A percentile compares a stretch with the other conserved stretches of the same genome.
phyloP scores from a whole-genome alignment of 2,888 invertebrate genomes.

The Anodontia alba region DNA sequence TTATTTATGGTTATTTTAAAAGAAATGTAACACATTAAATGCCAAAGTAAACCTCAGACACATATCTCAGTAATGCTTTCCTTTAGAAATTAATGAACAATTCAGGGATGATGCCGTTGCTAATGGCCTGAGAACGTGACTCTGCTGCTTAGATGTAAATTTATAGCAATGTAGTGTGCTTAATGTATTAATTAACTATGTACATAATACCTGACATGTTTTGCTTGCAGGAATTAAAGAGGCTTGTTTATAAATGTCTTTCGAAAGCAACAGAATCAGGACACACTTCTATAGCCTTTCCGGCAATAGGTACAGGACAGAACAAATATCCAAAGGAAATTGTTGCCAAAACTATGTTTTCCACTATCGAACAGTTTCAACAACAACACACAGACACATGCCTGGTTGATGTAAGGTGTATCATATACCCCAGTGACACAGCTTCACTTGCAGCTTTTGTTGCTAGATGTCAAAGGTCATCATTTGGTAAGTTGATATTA shows the following conservation, averaged over 20 bases:
- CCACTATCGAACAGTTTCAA: conserved; percentile 47
- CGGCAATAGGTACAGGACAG: conserved; percentile 72
- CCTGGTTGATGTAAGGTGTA: conserved; percentile 59
- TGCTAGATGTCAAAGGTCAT: not conserved
- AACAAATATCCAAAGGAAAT: conserved; percentile 53
- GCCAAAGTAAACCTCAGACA: no score
- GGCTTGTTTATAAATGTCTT: conserved; percentile 54
- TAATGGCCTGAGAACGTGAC: no score
- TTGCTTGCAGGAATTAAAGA: conserved; percentile 51
- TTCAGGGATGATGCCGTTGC: no score
- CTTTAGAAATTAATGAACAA: no score
- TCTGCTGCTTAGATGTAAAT: no score
- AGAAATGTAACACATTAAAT: no score
- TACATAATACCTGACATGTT: no score
- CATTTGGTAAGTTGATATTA: conserved; percentile 20
- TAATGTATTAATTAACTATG: no score
- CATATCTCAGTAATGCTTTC: no score
- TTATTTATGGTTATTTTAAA: no score
- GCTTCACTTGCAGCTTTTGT: conserved; percentile 33
- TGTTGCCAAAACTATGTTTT: conserved; percentile 64
- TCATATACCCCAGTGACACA: conserved; percentile 58
- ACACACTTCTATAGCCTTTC: conserved; percentile 64
- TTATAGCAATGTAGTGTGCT: no score
- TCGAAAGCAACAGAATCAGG: conserved; percentile 38
- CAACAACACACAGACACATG: conserved; percentile 26